Evolutionary conservation across 2,888 invertebrate species (phyloP), one percentile per base, ranked within the genome.

Genomic region (Steinernema carpocapsae): DNA sequence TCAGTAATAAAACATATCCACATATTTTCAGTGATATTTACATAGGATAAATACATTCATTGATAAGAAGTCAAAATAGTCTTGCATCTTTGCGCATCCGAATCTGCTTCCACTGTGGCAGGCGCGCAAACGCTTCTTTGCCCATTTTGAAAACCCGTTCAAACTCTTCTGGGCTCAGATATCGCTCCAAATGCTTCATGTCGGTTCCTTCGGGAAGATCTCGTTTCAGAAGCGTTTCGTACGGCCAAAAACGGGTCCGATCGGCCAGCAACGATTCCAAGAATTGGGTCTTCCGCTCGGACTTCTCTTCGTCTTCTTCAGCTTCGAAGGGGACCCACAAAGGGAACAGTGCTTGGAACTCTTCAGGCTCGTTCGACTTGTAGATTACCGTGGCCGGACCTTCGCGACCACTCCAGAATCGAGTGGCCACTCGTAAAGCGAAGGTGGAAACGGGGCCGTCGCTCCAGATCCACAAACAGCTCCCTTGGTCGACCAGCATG

Each of bases 91-190:
- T 78, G 17, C 83, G 77, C 32, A 83, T 73, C 48, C 78, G 77
- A 48, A 81, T 79, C 70, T 84, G 83, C 51, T 81, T 84, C 85
- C 85, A 85, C 17, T 75, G 74, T 17, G 83, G 82, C 22, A 83
- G 76, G 3, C 56, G 70, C n/a, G 77, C 72, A 74, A 83, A 85
- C n/a, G 78, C 74, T 14, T 48, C 37, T 10, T 79, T 73, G 17
- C 37, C 64, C 74, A 82, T 83, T 48, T 77, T 73, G 73, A 84
- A 85, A 17, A 80, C 76, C 24, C 74, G 71, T 48, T 71, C 48
- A 70, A 85, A 85, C 3, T 84, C 82, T 10, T 74, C 76, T 10
- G 84, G 84, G 42, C 76, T 78, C 10, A 85, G 72, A 70, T 84
- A 84, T 45, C 77, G 75, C 72, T 83, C 82, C 14, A 84, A 73